Base-by-base conservation (phyloP, 1,140 invertebrate genomes). In the Drosophila ficusphila region DNA sequence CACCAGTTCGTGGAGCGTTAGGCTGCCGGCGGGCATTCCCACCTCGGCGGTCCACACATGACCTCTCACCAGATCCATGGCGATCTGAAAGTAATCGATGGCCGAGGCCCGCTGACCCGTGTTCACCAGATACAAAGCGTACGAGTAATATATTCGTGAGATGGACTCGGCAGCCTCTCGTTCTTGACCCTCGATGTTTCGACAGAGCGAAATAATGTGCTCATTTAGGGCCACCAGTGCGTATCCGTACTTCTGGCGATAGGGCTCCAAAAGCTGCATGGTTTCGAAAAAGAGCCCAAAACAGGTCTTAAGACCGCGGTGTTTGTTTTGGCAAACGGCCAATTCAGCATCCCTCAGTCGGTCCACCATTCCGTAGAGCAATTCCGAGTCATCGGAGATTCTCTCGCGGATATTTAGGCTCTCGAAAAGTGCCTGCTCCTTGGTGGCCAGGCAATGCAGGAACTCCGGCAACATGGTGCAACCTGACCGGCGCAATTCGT, bases 141-240 rank as follows among this genome's bases (percentile, higher is more conserved):
- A 90, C 2, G 41, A 52, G 18, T 79, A 73, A 46, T 88, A 90
- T 29, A 90, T 90, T 29, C 88, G 82, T 0, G 88, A 62, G 4
- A 90, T 76, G 44, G 68, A 76, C 29, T 90, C 88, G 18, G 39
- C 42, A 4, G 88, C 67, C 9, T 79, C 88, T 0, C 53, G 41
- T n/a, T 89, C 78, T 39, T 79, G 42, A 0, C 57, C 71, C 9
- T 60, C 57, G 6, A 90, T 62, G 5, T 62, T 61, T 58, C 70
- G 77, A 33, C 81, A 90, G 29, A 90, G 33, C 0, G 68, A 78
- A 8, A 88, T 75, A 6, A 90, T 56, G 19, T 79, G 76, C 48
- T 88, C 73, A 41, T 83, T 77, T 4, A 90, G 49, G 8, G 79
- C 34, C 9, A 53, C 72, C 19, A 88, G 9, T 0, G 60, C 76